phyloP scores from a whole-genome alignment of 2,888 invertebrate genomes.

The Steromphala cineraria region DNA sequence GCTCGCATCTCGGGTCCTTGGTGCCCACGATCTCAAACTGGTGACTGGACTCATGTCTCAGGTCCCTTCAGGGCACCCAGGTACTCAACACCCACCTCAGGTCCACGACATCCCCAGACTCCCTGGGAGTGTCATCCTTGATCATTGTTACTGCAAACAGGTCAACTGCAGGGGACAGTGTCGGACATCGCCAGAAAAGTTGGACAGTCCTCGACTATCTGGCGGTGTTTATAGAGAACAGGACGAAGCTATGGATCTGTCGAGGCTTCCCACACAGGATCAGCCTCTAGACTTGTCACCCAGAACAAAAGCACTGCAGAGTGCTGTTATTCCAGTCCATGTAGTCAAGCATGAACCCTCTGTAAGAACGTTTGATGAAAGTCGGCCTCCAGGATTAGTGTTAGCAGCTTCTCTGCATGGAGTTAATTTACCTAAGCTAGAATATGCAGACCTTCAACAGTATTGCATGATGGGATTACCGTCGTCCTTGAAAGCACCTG shows the following conservation, averaged over 20 bases:
- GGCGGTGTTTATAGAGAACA: background rate
- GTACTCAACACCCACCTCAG: background rate
- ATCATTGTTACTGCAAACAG: conserved; percentile 13
- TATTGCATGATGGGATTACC: conserved; percentile 11
- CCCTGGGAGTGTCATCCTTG: conserved; percentile 3
- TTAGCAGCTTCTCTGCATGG: background rate
- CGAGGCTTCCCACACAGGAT: background rate
- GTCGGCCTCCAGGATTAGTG: background rate
- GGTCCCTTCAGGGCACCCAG: background rate
- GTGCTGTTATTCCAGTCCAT: background rate
- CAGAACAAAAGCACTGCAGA: background rate
- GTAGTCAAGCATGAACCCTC: background rate
- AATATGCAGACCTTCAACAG: background rate
- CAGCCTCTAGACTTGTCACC: background rate
- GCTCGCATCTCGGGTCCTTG: background rate
- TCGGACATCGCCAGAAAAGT: background rate
- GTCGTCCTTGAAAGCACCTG: background rate
- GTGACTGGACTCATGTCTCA: background rate
- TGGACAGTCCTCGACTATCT: background rate
- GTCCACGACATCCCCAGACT: background rate
- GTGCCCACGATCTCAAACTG: conserved; percentile 2
- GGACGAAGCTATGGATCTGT: conserved; percentile 7
- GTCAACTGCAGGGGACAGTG: conserved; percentile 7
- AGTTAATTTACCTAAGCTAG: background rate
- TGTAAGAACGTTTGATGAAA: too few relatives aligned